Conservation (phyloP, 2,797 vertebrate genomes). For the Amphiprion clarkii region DNA sequence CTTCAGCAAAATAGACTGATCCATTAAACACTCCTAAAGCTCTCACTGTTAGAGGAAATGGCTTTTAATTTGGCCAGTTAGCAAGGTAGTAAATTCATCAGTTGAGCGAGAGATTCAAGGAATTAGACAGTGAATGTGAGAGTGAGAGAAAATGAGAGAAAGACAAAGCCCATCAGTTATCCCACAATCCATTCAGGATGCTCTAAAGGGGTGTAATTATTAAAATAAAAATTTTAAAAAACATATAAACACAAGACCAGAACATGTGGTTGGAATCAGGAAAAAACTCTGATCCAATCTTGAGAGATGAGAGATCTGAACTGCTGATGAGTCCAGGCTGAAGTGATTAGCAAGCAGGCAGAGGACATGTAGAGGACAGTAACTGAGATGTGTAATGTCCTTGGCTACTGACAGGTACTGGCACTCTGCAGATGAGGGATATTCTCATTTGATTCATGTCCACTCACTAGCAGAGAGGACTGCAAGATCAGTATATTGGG, state of each 20-base stretch:
- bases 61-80: constrained; percentile 79
- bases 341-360: constrained; percentile 38
- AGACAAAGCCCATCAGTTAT: constrained; percentile 13
- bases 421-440: constrained; percentile 61
- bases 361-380: constrained; percentile 40
- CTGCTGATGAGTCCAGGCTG: constrained; percentile 37
- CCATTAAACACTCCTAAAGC: constrained; percentile 63
- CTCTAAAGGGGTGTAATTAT: constrained; percentile 30
- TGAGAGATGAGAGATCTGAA: constrained; percentile 25
- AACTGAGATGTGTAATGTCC: constrained; percentile 53
- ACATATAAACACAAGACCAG: constrained; percentile 21
- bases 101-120: background rate
- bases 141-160: background rate
- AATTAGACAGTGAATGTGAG: constrained; percentile 8
- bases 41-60: constrained; percentile 63
- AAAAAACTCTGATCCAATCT: constrained; percentile 25
- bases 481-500: constrained; percentile 40
- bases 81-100: constrained; percentile 62
- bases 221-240: background rate
- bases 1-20: constrained; percentile 48
- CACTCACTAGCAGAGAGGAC: constrained; percentile 39
- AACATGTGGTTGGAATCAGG: constrained; percentile 10
- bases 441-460: constrained; percentile 68
- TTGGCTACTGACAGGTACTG: constrained; percentile 48
- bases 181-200: constrained; percentile 8